Conservation (phyloP, 2,797 vertebrate genomes). For the Myotis myotis region DNA sequence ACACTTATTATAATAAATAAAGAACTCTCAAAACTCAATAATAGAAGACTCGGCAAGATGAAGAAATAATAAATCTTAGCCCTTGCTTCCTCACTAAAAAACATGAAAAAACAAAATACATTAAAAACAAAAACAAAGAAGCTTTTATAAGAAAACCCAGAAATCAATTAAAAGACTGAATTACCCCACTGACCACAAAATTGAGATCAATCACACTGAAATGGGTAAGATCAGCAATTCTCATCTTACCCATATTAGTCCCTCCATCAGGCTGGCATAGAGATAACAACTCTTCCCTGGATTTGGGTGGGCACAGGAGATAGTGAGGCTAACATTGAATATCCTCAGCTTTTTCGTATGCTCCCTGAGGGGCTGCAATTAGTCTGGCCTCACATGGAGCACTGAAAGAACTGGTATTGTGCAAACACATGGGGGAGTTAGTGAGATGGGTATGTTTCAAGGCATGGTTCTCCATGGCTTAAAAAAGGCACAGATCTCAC, state of each 20-base stretch:
- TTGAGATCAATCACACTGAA: not conserved
- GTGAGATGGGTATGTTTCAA: not conserved
- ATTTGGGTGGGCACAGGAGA: not conserved
- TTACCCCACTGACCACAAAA: not conserved
- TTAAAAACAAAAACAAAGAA: not conserved
- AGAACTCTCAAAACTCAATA: not conserved
- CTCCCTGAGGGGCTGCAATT: not conserved
- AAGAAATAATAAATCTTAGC: not conserved
- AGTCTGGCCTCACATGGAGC: not conserved
- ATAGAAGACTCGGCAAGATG: not conserved
- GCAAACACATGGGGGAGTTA: not conserved
- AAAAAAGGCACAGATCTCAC: not conserved
- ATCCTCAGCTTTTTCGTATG: not conserved
- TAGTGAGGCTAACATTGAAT: not conserved
- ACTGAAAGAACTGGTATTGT: not conserved
- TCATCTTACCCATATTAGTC: not conserved
- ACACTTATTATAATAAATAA: not conserved
- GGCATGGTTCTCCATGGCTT: not conserved
- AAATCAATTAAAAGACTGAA: not conserved
- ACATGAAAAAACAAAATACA: not conserved
- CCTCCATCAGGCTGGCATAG: not conserved
- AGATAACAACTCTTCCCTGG: not conserved
- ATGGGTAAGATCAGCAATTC: not conserved
- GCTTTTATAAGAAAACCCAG: not conserved
- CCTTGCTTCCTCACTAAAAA: not conserved